Percentiles rank a stretch among this genome's conserved stretches.
Evolutionary conservation across 1,140 invertebrate genomes (phyloP).

Genomic region (Nasonia vitripennis): DNA sequence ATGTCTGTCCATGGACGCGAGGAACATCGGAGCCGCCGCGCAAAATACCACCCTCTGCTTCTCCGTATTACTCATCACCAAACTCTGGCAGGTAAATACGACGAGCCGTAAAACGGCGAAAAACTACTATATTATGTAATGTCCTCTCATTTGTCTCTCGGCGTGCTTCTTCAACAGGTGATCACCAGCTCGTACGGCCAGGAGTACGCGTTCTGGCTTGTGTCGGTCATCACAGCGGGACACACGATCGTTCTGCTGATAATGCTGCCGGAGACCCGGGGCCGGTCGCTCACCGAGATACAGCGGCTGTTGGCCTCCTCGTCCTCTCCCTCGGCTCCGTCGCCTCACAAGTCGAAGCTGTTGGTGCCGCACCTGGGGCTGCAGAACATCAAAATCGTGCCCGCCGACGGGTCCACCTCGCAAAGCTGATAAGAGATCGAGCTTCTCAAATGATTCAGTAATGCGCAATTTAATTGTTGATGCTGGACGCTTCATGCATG

Average conservation of each 20-base stretch:
- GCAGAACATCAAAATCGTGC: neutral
- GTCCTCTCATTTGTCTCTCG: neutral
- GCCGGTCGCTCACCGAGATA: constrained; percentile 24
- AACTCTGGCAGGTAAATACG: constrained; percentile 32
- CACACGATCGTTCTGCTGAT: constrained; percentile 9
- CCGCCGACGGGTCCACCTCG: neutral
- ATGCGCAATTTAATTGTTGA: too few relatives aligned
- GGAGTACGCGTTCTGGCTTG: constrained; percentile 36
- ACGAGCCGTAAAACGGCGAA: too few relatives aligned
- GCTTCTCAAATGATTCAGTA: neutral
- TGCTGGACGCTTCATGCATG: too few relatives aligned
- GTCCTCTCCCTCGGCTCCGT: neutral
- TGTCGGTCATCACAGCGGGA: neutral
- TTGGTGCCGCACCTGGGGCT: neutral
- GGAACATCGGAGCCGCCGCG: constrained; percentile 11
- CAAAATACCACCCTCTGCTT: constrained; percentile 30
- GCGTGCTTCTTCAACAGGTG: constrained; percentile 23
- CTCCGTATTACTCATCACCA: constrained; percentile 31
- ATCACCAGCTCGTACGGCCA: constrained; percentile 9
- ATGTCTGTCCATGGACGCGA: constrained; percentile 16
- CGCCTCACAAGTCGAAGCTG: neutral
- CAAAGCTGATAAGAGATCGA: neutral
- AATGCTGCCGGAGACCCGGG: constrained; percentile 32
- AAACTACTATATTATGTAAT: neutral
- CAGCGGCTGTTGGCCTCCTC: constrained; percentile 1